Conservation (phyloP, 2,797 vertebrate species). For the Poecilia wingei region DNA sequence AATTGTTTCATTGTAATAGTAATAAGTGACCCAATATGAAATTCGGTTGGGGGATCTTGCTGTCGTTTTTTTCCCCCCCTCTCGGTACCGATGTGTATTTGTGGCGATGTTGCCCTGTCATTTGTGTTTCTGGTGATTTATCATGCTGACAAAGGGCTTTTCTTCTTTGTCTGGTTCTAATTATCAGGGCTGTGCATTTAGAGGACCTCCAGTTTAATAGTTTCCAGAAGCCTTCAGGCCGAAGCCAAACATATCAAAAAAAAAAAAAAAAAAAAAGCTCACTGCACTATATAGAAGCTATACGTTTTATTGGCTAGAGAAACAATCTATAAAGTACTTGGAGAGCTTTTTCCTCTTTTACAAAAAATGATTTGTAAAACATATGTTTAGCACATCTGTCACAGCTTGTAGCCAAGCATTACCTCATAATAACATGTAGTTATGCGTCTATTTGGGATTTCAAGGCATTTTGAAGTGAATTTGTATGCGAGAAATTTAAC, state of each 20-base stretch:
- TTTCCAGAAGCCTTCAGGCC: not conserved
- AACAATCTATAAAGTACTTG: too few relatives aligned
- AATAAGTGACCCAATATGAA: not conserved
- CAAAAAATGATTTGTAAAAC: too few relatives aligned
- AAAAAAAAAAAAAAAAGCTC: too few relatives aligned
- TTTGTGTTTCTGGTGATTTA: not conserved
- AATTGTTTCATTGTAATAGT: not conserved
- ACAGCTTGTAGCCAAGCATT: too few relatives aligned
- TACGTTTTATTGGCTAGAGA: not conserved
- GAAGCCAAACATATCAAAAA: not conserved
- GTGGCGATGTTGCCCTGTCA: not conserved
- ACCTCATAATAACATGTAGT: too few relatives aligned
- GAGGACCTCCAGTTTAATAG: not conserved
- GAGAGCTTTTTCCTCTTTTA: not conserved
- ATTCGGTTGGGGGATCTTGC: not conserved
- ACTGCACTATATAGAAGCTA: not conserved
- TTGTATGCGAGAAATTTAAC: too few relatives aligned
- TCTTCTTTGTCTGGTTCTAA: not conserved
- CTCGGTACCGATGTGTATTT: not conserved
- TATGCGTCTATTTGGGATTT: too few relatives aligned
- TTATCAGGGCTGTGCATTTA: not conserved
- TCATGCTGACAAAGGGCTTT: not conserved
- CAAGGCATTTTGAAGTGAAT: too few relatives aligned
- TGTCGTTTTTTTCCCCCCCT: not conserved
- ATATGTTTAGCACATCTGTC: too few relatives aligned